Evolutionary conservation across 1,140 invertebrate species (phyloP), one percentile per base, ranked within the genome.

Genomic region (Aradophagus sp.): DNA sequence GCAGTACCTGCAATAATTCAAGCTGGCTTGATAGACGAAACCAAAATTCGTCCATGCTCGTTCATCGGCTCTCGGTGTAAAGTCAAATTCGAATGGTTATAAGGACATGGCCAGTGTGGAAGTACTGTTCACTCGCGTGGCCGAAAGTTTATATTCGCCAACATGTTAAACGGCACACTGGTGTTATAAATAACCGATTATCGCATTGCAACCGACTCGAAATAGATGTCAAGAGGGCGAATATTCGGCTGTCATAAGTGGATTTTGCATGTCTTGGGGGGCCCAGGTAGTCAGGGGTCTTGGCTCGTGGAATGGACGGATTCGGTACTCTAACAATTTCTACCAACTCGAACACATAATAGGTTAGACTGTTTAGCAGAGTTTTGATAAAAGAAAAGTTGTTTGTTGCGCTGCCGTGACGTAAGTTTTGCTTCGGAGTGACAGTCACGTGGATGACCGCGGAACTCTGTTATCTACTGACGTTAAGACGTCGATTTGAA

Each of bases 101-200:
- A 67, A 59, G 35, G 12, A 15, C 52, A 61, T 63, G 36, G 52
- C 45, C 62, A 45, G 45, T 47, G 50, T 53, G 38, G 26, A 59
- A 65, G 59, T 59, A 55, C 52, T 56, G 17, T 44, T 35, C 44
- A 45, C 39, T 70, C 58, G 52, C 52, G 31, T 27, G 44, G 35
- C 1, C 20, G 5, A 65, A 61, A 61, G 47, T 61, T 66, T 55
- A 29, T 48, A 41, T 39, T 61, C 55, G 68, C 61, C 61, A 66
- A 62, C 39, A 50, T 72, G 69, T 67, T 74, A 79, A 82, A 71
- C 73, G 63, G 71, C 53, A 76, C 73, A 62, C 63, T 56, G 59
- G 63, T 67, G 80, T 74, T 85, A 85, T 83, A 85, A 85, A 85
- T 85, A 85, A 83, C 75, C 59, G 75, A 78, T 83, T 80, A 83